A percentile compares a stretch with the other conserved stretches of the same genome.
phyloP scores from a whole-genome alignment of 1,140 invertebrate species.

The Monochamus saltuarius region DNA sequence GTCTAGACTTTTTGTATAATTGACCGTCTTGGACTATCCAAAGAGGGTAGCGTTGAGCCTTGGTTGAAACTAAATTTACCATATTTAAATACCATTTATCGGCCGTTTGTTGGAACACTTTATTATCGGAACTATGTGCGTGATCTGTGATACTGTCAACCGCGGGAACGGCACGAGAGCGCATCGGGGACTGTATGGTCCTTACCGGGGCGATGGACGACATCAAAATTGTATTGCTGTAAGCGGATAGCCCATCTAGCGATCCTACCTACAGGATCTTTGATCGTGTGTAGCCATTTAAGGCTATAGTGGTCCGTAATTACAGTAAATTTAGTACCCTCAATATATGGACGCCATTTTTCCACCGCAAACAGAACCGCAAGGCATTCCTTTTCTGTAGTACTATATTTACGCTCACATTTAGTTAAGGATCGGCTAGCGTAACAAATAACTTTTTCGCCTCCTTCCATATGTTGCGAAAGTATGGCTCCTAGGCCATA shows the following conservation, averaged over 20 bases:
- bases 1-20: neutral
- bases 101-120: neutral
- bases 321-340: conserved; percentile 47
- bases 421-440: conserved; percentile 45
- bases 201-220: conserved; percentile 43
- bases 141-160: no score
- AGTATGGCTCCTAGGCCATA: conserved; percentile 39
- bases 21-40: neutral
- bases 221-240: conserved; percentile 47
- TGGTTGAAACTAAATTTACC: neutral
- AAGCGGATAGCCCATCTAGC: conserved; percentile 51
- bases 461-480: conserved; percentile 30
- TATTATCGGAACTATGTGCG: no score
- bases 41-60: neutral
- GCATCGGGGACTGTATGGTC: conserved; percentile 43
- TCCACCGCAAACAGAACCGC: conserved; percentile 50
- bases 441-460: conserved; percentile 47
- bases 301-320: conserved; percentile 52
- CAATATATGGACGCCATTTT: conserved; percentile 46
- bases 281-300: conserved; percentile 49
- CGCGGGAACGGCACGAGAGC: conserved; percentile 17
- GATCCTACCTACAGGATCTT: conserved; percentile 48
- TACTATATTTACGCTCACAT: conserved; percentile 51
- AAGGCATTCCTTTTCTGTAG: conserved; percentile 52
- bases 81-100: neutral